Base-by-base conservation (phyloP, 2,113 vertebrate species). In the Alectura lathami region DNA sequence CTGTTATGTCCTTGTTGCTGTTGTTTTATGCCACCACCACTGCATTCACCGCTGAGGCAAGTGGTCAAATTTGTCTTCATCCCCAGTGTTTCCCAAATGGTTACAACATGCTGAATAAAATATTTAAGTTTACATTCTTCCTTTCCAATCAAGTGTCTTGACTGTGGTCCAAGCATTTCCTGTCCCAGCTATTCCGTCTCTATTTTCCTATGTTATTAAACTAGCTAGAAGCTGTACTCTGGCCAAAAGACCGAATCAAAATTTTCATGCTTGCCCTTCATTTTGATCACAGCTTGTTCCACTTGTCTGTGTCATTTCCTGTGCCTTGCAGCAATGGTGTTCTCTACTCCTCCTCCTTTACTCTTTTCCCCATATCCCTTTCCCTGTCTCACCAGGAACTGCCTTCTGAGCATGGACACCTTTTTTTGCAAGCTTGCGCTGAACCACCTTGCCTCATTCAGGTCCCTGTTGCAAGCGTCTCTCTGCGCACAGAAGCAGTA, bases 1-100 rank as follows among this genome's bases (percentile, higher is more conserved):
- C 43, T 53, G 3, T 42, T 60, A 9, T 4, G 56, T 48, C 40
- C 17, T 48, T 30, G 3, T 22, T 40, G 0, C 0, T 32, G 27
- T 6, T 47, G 47, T 50, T 76, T 74, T 43, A 11, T 21, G 13
- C 34, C 73, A 21, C 30, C 22, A 24, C 13, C 13, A 8, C 23
- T 23, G 21, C 60, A 32, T 36, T 81, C 36, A 15, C 1, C 0
- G 16, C 66, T 3, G 6, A 63, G 38, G 24, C 14, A 60, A 48
- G 43, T 27, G 24, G 59, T n/a, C 14, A 88, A 47, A 68, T 42
- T 18, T 1, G 0, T 48, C 43, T 68, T 60, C 9, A 38, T 38
- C 22, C 56, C 18, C 11, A 9, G 32, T 12, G 27, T 57, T 92
- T 63, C 16, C n/a, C 69, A 64, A 32, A 50, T 22, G 50, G 64